phyloP scores from a whole-genome alignment of 2,797 vertebrate species.

The Gymnoscopelus braueri region DNA sequence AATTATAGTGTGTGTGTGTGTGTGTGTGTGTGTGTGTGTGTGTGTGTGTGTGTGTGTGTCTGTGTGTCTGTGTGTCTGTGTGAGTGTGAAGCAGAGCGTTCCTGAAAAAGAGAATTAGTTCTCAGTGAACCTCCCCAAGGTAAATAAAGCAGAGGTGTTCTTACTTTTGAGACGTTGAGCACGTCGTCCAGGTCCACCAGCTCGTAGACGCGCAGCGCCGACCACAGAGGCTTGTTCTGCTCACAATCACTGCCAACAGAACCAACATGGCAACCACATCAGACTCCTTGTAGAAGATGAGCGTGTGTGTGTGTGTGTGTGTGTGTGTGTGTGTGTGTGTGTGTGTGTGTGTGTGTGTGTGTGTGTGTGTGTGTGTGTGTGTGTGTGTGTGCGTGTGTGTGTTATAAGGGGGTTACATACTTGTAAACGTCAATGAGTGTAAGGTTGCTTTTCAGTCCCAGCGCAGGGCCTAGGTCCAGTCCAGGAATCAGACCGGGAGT shows the following conservation, averaged over 20 bases:
- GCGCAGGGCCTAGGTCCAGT: constrained; percentile 53
- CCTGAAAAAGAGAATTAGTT: too few species aligned
- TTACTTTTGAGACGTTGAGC: constrained; percentile 84
- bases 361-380: constrained; percentile 6
- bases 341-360: constrained; percentile 1
- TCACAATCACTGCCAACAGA: constrained; percentile 80
- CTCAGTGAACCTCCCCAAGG: too few species aligned
- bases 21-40: too few species aligned
- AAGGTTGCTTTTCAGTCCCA: constrained; percentile 66
- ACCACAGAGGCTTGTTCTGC: constrained; percentile 82
- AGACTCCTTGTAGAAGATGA: background rate
- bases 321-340: constrained; percentile 1
- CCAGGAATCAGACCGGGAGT: constrained; percentile 68
- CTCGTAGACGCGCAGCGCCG: constrained; percentile 74
- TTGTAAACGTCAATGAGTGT: constrained; percentile 78
- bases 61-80: too few species aligned
- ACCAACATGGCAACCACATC: background rate
- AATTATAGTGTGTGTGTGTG: too few species aligned
- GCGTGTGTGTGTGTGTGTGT: background rate
- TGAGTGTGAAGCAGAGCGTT: too few species aligned
- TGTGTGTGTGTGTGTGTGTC: too few species aligned
- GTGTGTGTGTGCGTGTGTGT: background rate
- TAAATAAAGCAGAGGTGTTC: constrained; percentile 7
- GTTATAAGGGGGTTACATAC: too few species aligned
- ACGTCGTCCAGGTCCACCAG: constrained; percentile 69